Conservation (phyloP, 2,113 vertebrate species). For the Thomomys bottae region DNA sequence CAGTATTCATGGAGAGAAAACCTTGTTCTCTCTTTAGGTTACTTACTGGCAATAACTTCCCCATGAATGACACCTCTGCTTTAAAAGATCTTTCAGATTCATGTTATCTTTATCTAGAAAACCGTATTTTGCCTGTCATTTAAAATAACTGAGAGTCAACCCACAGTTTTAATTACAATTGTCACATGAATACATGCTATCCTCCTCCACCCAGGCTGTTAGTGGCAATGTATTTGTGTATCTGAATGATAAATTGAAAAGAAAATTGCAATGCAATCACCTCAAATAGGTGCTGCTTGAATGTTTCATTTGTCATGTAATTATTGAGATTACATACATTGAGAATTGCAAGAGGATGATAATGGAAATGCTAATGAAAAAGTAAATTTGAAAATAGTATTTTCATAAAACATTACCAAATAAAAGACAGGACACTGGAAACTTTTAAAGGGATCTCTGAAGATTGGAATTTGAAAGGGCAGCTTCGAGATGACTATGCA, state of each 20-base stretch:
- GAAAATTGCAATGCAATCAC: constrained; percentile 55
- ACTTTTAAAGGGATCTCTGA: constrained; percentile 16
- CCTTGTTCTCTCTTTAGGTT: constrained; percentile 2
- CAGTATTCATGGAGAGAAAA: neutral
- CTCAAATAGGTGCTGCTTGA: constrained; percentile 3
- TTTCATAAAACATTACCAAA: constrained; percentile 42
- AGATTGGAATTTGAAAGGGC: neutral
- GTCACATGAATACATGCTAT: constrained; percentile 36
- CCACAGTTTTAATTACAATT: constrained; percentile 62
- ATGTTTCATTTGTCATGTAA: constrained; percentile 13
- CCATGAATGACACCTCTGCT: neutral
- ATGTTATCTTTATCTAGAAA: constrained; percentile 47
- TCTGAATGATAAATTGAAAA: constrained; percentile 58
- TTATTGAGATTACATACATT: constrained; percentile 32
- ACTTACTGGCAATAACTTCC: neutral
- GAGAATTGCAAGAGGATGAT: constrained; percentile 25
- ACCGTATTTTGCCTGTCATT: constrained; percentile 38
- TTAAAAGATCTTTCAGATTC: constrained; percentile 34
- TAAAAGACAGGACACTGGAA: neutral
- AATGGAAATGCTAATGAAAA: constrained; percentile 57
- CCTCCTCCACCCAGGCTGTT: neutral
- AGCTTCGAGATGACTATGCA: neutral
- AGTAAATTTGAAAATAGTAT: neutral
- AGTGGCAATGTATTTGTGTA: constrained; percentile 56
- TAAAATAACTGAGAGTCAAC: constrained; percentile 37